A percentile compares a stretch with the other conserved stretches of the same genome.
These are phyloP conservation scores for Nasonia longicornis DNA, from an alignment of 1,140 invertebrate species.

Conservation along the genomic window DNA sequence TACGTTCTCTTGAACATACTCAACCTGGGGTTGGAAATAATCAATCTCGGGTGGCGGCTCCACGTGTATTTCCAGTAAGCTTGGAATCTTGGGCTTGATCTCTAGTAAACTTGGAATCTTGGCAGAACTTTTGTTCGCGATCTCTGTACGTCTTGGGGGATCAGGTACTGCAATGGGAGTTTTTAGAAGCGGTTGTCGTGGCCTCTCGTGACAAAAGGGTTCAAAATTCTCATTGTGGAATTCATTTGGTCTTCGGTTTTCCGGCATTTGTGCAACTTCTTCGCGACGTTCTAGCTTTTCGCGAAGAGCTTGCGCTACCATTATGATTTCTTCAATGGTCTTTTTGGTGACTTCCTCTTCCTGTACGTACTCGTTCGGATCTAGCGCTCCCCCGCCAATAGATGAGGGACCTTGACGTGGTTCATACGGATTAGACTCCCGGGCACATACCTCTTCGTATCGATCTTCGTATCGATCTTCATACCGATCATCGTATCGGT, in stretches of 20 bases:
- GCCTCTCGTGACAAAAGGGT: not conserved
- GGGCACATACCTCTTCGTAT: not conserved
- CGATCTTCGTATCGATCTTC: not conserved
- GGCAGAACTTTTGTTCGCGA: not conserved
- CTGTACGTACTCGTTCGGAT: not conserved
- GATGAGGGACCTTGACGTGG: not conserved
- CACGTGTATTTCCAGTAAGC: constrained; percentile 20
- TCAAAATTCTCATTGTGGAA: not conserved
- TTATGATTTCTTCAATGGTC: constrained; percentile 34
- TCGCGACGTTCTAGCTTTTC: not conserved
- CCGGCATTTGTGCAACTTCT: not conserved
- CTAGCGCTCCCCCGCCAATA: too few relatives aligned
- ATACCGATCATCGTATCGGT: not conserved
- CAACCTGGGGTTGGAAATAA: not conserved
- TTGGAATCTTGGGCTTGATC: constrained; percentile 27
- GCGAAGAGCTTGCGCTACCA: constrained; percentile 20
- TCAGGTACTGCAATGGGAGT: not conserved
- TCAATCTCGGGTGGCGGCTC: not conserved
- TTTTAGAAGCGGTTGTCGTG: not conserved
- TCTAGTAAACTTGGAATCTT: constrained; percentile 27
- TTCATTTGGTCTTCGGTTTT: not conserved
- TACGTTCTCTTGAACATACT: not conserved
- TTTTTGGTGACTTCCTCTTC: constrained; percentile 31
- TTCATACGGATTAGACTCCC: not conserved
- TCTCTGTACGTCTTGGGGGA: not conserved